Conservation (phyloP, 2,888 invertebrate species). For the Tetramorium bicarinatum region DNA sequence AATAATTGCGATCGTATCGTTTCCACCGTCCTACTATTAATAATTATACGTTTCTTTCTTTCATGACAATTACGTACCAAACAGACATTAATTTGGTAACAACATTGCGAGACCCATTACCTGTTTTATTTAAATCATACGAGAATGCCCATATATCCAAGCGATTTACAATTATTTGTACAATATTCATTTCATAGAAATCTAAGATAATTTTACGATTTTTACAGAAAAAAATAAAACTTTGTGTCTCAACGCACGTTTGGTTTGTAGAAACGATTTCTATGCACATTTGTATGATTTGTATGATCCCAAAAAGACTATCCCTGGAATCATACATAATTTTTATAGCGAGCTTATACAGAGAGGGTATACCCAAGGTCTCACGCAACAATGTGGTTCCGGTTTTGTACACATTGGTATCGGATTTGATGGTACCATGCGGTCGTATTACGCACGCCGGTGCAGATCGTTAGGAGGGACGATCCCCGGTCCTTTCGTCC, state of each 20-base stretch:
- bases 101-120: neutral
- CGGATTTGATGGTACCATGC: conserved; percentile 82
- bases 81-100: conserved; percentile 38
- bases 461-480: conserved; percentile 81
- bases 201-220: neutral
- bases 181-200: neutral
- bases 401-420: conserved; percentile 69
- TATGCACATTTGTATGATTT: conserved; percentile 6
- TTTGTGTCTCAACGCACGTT: neutral
- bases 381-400: conserved; percentile 64
- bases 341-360: conserved; percentile 48
- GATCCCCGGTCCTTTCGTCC: conserved; percentile 76
- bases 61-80: conserved; percentile 34
- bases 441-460: conserved; percentile 78
- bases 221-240: neutral
- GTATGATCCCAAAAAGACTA: conserved; percentile 41
- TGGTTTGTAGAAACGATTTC: neutral
- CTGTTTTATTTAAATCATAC: conserved; percentile 39
- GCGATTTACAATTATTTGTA: conserved; percentile 3
- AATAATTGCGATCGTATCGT: conserved; percentile 57
- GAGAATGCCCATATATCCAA: neutral
- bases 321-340: conserved; percentile 52
- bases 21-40: conserved; percentile 44
- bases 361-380: conserved; percentile 19
- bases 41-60: conserved; percentile 48